Evolutionary conservation across 2,113 vertebrate genomes (phyloP).

Genomic region (Pteruthius melanotis): DNA sequence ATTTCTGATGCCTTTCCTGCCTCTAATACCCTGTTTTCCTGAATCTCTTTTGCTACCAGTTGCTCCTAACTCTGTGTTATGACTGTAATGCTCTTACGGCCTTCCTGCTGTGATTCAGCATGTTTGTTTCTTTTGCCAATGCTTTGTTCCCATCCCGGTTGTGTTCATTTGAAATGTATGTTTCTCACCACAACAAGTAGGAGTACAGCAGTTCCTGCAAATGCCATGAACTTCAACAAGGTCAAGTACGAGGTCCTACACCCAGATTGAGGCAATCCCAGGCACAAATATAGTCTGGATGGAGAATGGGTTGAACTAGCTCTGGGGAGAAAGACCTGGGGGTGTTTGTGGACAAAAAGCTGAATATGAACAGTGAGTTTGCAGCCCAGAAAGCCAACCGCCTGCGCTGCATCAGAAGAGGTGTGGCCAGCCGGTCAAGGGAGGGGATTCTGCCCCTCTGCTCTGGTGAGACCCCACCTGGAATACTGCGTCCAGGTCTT

Average conservation of each 20-base stretch:
- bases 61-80: background rate
- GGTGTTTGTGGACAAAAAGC: background rate
- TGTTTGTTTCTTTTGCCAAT: background rate
- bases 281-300: background rate
- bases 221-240: background rate
- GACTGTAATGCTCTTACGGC: background rate
- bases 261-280: background rate
- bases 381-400: background rate
- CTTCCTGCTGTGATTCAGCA: background rate
- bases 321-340: background rate
- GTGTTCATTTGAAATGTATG: background rate
- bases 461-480: too few relatives aligned
- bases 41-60: background rate
- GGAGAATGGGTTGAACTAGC: background rate
- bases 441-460: background rate
- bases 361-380: background rate
- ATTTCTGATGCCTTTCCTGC: background rate
- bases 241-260: background rate
- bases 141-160: background rate
- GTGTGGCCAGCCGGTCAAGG: background rate
- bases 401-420: background rate
- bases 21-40: background rate
- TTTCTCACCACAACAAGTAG: background rate
- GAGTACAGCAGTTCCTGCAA: background rate
- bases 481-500: background rate